Base-by-base conservation (phyloP, 2,113 vertebrate genomes). In the Microcebus lehilahytsara region DNA sequence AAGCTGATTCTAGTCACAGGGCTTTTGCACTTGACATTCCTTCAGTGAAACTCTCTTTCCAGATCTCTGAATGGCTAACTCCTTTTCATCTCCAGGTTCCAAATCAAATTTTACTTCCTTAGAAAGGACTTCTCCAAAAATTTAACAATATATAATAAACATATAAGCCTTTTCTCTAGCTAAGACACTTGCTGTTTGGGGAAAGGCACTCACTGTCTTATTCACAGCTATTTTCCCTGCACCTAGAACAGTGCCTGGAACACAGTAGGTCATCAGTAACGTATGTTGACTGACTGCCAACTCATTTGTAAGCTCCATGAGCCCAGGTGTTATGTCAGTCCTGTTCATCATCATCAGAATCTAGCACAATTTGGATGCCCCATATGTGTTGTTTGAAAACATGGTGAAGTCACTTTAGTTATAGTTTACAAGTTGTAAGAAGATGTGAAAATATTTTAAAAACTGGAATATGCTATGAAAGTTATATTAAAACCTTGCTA, bases 101-200 rank as follows among this genome's bases (percentile, higher is more conserved):
- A 53, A 66, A 34, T 87, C 56, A 46, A 62, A 83, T 89, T 89
- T 92, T 89, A 60, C 74, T 94, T 96, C 51, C 27, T 91, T 56
- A 69, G 34, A 72, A 56, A 69, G n/a, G 4, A 64, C 51, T 46
- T 60, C 34, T 75, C 9, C 40, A 79, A 58, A 42, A 62, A 62
- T 80, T 40, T 30, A 58, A 30, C 56, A 88, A 27, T 46, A 75
- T 34, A 42, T 40, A 25, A 67, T 67, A 69, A 85, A 78, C 30
- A 66, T 32, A 42, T 14, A 84, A 89, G 37, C 69, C 25, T 88
- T 88, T 78, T 78, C 14, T 88, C 60, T 69, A 89, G 56, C 40
- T 10, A 46, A 88, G 46, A 12, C 51, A 46, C 40, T 58, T 88
- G 19, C 79, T 78, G 37, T 46, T 85, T 72, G 32, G 53, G 34